Evolutionary conservation across 1,140 invertebrate genomes (phyloP).

Genomic region (Cydia strobilella): DNA sequence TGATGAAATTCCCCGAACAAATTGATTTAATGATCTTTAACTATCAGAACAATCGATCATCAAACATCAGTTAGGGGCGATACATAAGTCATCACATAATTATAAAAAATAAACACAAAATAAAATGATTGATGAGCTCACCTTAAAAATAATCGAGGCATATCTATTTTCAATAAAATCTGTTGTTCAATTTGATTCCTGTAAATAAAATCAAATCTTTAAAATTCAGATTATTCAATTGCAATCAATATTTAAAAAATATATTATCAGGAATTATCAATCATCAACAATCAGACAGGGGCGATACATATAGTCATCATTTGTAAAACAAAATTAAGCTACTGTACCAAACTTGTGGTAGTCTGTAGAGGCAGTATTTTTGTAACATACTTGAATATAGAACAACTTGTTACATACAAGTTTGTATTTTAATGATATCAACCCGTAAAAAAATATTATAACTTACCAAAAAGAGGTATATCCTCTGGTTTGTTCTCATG

Average conservation of each 20-base stretch:
- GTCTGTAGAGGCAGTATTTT: no score
- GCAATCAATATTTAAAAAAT: not conserved
- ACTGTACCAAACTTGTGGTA: no score
- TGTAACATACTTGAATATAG: no score
- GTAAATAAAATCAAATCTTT: not conserved
- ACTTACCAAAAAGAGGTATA: no score
- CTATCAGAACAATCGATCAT: not conserved
- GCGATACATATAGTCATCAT: constrained; percentile 48
- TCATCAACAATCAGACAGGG: constrained; percentile 55
- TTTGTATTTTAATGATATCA: no score
- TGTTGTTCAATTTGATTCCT: not conserved
- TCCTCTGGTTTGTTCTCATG: no score
- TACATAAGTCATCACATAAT: not conserved
- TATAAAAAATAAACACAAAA: not conserved
- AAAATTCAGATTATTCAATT: not conserved
- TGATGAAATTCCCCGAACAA: not conserved
- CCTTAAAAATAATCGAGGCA: no score
- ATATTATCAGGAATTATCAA: constrained; percentile 47
- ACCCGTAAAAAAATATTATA: no score
- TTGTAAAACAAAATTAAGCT: not conserved
- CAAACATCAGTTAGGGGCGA: constrained; percentile 7
- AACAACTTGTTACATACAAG: no score
- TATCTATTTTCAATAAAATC: no score
- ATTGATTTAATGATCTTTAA: not conserved
- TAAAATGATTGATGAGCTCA: not conserved